Conservation (phyloP, 1,140 invertebrate genomes). For the Steinernema feltiae region DNA sequence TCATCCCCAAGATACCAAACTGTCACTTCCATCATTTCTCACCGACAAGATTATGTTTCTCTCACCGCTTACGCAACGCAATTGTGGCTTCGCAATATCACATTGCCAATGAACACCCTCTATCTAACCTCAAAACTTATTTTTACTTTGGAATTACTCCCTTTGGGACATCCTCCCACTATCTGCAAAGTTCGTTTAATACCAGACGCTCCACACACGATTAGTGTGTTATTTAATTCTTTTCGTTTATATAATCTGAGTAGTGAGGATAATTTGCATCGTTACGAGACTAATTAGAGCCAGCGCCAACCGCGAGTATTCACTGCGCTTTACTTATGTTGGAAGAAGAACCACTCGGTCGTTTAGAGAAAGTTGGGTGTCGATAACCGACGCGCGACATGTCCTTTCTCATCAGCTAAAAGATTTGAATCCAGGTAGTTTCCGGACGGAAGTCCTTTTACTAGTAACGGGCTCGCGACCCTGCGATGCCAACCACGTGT, state of each 20-base stretch:
- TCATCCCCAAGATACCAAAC: conserved; percentile 15
- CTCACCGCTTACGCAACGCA: conserved; percentile 13
- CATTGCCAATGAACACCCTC: conserved; percentile 13
- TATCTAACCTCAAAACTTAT: not conserved
- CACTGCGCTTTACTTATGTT: not conserved
- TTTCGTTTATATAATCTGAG: conserved; percentile 8
- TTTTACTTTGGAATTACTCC: not conserved
- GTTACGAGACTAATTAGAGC: conserved; percentile 14
- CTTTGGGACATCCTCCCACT: not conserved
- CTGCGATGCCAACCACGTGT: conserved; percentile 50
- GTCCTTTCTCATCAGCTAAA: too few relatives aligned
- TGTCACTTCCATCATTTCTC: conserved; percentile 15
- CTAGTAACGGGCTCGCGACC: not conserved
- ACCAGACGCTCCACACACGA: not conserved
- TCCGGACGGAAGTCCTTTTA: not conserved
- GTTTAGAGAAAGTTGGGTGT: not conserved
- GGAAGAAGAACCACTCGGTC: not conserved
- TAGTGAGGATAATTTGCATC: conserved; percentile 13
- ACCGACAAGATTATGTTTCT: conserved; percentile 15
- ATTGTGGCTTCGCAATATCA: conserved; percentile 13
- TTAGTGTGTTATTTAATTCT: conserved; percentile 6
- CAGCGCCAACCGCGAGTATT: not conserved
- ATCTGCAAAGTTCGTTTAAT: not conserved
- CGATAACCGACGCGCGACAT: not conserved
- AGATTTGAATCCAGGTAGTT: not conserved